Base-by-base conservation (phyloP, 2,113 vertebrate species). In the Cavia porcellus region DNA sequence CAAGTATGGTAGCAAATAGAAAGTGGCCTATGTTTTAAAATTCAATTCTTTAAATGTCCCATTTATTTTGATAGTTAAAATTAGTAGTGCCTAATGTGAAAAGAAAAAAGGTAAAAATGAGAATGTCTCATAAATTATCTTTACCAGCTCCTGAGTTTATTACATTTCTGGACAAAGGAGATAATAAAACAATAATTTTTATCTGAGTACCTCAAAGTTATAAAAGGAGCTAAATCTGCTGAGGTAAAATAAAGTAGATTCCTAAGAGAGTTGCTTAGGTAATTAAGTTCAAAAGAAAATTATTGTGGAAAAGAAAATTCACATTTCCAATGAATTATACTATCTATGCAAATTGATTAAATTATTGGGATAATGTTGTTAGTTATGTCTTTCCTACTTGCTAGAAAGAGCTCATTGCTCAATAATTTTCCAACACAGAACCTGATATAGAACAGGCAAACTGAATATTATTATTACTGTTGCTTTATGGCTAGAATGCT, bases 281-380 rank as follows among this genome's bases (percentile, higher is more conserved):
- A 90, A 96, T 88, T 92, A 94, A 66, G 32, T 95, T 90, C 57
- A 50, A 90, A 87, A 89, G 64, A 95, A 86, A 93, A 20, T 64
- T 83, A 50, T 75, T 87, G 42, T 61, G 30, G 83, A 93, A 79
- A 94, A 96, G 83, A 50, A 94, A 94, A 89, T 91, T 89, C 90
- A 86, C 82, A 88, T 87, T 92, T 55, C 72, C n/a, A 96, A 52
- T 89, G 57, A 95, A 93, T 96, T 95, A 96, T 83, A 74, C 32
- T 55, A 85, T 50, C 61, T 87, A 59, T 84, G 70, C 7, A 89
- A 93, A 83, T 74, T 96, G 74, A 95, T 96, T 86, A 89, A 95
- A 68, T 97, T 93, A 70, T 89, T 86, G 77, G 5, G 24, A 45
- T 80, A 84, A 86, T 70, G 7, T 81, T 52, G 25, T 96, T 87